Evolutionary conservation across 2,113 vertebrate species (phyloP).

Genomic region (Perccottus glenii): DNA sequence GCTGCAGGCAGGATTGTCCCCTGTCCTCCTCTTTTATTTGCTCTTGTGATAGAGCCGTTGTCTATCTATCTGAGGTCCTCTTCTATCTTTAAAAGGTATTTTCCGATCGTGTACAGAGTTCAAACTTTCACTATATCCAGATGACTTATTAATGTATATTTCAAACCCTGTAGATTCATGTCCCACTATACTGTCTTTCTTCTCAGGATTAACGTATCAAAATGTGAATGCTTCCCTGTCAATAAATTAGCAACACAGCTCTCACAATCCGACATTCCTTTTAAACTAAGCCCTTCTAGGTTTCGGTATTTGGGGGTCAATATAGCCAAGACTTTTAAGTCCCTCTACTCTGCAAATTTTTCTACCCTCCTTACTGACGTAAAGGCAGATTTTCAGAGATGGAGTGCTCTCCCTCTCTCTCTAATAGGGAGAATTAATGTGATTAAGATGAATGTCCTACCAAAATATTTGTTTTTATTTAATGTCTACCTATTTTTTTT

Average conservation of each 20-base stretch:
- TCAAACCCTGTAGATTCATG: not conserved
- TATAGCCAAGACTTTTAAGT: not conserved
- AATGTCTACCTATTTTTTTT: slow-evolving; percentile 7
- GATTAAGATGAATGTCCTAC: not conserved
- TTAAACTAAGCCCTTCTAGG: not conserved
- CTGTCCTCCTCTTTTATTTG: no score
- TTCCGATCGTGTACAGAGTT: not conserved
- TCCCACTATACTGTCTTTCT: not conserved
- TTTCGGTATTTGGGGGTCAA: slow-evolving; percentile 7
- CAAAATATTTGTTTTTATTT: slow-evolving; percentile 1
- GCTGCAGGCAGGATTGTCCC: no score
- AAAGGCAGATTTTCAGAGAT: slow-evolving; percentile 2
- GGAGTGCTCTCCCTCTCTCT: not conserved
- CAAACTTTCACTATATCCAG: not conserved
- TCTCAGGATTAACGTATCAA: not conserved
- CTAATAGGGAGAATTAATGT: not conserved
- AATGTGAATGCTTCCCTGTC: no score
- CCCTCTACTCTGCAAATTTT: not conserved
- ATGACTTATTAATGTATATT: not conserved
- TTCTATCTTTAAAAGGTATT: not conserved
- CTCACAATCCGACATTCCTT: not conserved
- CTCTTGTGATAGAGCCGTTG: no score
- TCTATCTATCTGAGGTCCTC: not conserved
- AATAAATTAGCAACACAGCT: not conserved
- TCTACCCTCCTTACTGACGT: not conserved